phyloP scores from a whole-genome alignment of 1,140 invertebrate species.

The Sitobion miscanthi region DNA sequence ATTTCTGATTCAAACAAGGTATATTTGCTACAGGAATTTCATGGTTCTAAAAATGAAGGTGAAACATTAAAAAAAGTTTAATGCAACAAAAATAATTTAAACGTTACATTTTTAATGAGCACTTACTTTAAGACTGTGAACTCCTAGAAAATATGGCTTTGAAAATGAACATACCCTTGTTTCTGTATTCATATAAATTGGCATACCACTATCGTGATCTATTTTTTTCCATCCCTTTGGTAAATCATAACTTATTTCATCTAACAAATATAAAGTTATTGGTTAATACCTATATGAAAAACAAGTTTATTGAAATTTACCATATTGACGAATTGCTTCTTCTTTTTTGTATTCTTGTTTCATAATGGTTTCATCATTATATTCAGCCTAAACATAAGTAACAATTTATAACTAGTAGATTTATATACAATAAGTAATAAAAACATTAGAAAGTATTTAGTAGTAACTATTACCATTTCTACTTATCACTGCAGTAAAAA shows the following conservation, averaged over 20 bases:
- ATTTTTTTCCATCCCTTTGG: constrained; percentile 96
- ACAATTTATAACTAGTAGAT: no score
- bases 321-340: neutral
- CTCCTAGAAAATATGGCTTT: constrained; percentile 94
- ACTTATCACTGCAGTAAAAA: no score
- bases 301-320: neutral
- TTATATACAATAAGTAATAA: no score
- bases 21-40: constrained; percentile 91
- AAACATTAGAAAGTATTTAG: no score
- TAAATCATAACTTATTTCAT: constrained; percentile 63
- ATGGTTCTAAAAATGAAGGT: constrained; percentile 74
- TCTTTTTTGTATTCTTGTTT: neutral
- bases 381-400: no score
- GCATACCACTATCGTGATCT: constrained; percentile 95
- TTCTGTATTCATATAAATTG: constrained; percentile 85
- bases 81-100: neutral
- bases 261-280: neutral
- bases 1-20: constrained; percentile 89
- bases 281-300: neutral
- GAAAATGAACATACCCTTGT: constrained; percentile 84
- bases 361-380: neutral
- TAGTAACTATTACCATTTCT: no score
- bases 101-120: neutral
- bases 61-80: neutral
- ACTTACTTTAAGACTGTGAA: constrained; percentile 84